These are phyloP conservation scores for Metopia argyrocephala DNA, from an alignment of 2,888 invertebrate species.

Conservation along the genomic window DNA sequence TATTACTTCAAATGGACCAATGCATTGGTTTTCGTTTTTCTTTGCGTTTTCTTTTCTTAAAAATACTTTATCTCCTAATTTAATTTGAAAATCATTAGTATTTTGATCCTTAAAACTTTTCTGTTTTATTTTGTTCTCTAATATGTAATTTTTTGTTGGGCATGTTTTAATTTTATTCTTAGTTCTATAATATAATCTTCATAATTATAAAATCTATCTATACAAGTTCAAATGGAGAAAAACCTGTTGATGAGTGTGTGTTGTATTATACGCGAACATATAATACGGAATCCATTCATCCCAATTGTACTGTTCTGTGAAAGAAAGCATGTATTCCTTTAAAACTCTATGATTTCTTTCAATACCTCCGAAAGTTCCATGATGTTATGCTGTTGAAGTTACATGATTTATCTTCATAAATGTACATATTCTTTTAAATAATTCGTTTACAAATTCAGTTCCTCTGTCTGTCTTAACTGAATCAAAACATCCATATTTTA, in stretches of 20 bases:
- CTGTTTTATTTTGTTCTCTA: too few relatives aligned
- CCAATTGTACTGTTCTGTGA: constrained; percentile 3
- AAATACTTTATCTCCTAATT: too few relatives aligned
- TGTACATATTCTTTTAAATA: constrained; percentile 3
- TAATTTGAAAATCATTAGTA: too few relatives aligned
- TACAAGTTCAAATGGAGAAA: constrained; percentile 4
- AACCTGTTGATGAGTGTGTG: background rate
- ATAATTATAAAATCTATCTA: background rate
- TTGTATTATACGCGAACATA: background rate
- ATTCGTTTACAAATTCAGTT: background rate
- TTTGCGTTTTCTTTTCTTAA: too few relatives aligned
- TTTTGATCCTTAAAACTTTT: too few relatives aligned
- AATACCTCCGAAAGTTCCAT: background rate
- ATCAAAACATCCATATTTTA: constrained; percentile 9
- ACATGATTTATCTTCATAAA: constrained; percentile 8
- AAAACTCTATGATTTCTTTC: background rate
- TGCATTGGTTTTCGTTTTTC: too few relatives aligned
- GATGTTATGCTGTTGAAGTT: background rate
- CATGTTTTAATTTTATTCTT: too few relatives aligned
- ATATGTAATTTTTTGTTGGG: too few relatives aligned
- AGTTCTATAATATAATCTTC: too few relatives aligned
- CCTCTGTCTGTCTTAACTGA: background rate
- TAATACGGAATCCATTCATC: constrained; percentile 6
- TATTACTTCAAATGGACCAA: too few relatives aligned
- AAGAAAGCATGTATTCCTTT: constrained; percentile 7